Percentiles rank a stretch among this genome's conserved stretches.
Conservation (phyloP, 2,113 vertebrate species). For the Ibidorhyncha struthersii region DNA sequence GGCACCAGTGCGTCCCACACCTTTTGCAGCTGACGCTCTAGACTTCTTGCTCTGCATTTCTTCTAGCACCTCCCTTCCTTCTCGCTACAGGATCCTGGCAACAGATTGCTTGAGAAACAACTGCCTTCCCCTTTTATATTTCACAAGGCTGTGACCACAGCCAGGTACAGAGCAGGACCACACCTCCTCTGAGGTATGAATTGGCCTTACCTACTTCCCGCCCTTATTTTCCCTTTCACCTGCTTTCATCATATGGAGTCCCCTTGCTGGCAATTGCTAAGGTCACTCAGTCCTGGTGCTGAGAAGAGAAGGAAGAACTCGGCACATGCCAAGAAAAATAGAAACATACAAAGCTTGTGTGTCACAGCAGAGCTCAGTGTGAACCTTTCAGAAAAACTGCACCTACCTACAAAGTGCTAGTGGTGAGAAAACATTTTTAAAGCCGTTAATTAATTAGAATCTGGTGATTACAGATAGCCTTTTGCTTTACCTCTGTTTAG, state of each 20-base stretch:
- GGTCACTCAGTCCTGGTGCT: neutral
- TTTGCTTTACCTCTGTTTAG: neutral
- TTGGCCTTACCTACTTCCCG: neutral
- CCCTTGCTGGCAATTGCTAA: conserved; percentile 46
- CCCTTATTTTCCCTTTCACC: conserved; percentile 65
- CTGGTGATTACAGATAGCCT: neutral
- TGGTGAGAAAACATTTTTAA: neutral
- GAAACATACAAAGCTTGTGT: neutral
- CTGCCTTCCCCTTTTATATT: conserved; percentile 56
- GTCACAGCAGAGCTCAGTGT: neutral
- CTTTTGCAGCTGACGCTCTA: neutral
- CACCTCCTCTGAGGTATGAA: conserved; percentile 53
- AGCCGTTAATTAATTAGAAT: neutral
- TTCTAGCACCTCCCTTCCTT: conserved; percentile 16
- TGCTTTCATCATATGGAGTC: conserved; percentile 43
- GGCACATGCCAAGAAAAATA: neutral
- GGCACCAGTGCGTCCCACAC: neutral
- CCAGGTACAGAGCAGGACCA: conserved; percentile 36
- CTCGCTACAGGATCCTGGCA: neutral
- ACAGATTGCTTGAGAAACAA: neutral
- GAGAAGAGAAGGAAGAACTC: neutral
- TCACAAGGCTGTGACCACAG: conserved; percentile 13
- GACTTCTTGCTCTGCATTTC: neutral
- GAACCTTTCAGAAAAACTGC: neutral
- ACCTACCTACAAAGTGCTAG: neutral